Evolutionary conservation across 2,113 vertebrate genomes (phyloP).

Genomic region (Platichthys flesus): DNA sequence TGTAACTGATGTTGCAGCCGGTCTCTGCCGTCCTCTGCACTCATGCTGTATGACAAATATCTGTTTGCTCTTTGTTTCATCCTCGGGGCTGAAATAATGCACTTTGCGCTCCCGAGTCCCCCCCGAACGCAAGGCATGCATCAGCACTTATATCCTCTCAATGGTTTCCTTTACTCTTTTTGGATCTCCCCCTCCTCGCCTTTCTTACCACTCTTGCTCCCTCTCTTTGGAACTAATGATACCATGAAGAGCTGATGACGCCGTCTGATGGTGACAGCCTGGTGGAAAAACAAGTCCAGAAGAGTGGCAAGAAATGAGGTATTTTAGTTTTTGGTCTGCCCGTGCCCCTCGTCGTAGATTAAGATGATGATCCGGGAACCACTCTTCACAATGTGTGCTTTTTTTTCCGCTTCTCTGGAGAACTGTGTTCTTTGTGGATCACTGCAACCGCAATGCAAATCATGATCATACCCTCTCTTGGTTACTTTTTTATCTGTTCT

Average conservation of each 20-base stretch:
- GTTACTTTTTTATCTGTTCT: conserved; percentile 63
- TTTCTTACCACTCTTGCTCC: not conserved
- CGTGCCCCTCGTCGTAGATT: conserved; percentile 46
- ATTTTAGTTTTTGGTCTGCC: conserved; percentile 50
- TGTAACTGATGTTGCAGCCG: conserved; percentile 56
- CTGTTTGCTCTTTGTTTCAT: conserved; percentile 65
- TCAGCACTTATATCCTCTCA: conserved; percentile 62
- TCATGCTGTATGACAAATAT: conserved; percentile 63
- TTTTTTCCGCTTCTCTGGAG: conserved; percentile 53
- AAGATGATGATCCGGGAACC: conserved; percentile 56
- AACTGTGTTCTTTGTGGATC: conserved; percentile 31
- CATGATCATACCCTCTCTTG: conserved; percentile 46
- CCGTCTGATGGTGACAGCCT: conserved; percentile 27
- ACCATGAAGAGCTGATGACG: conserved; percentile 42
- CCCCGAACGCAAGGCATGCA: conserved; percentile 56
- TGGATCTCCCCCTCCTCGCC: conserved; percentile 4
- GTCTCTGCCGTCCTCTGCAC: conserved; percentile 49
- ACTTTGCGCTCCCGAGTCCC: conserved; percentile 50
- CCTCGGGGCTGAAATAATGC: conserved; percentile 62
- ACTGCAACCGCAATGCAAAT: conserved; percentile 54
- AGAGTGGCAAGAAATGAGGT: conserved; percentile 27
- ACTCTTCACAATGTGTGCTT: conserved; percentile 33
- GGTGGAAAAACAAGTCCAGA: conserved; percentile 29
- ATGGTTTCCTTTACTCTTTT: conserved; percentile 11
- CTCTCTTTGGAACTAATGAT: conserved; percentile 65